Percentiles rank a stretch among this genome's conserved stretches.
Conservation (phyloP, 2,888 invertebrate species). For the Nomada lathburiana region DNA sequence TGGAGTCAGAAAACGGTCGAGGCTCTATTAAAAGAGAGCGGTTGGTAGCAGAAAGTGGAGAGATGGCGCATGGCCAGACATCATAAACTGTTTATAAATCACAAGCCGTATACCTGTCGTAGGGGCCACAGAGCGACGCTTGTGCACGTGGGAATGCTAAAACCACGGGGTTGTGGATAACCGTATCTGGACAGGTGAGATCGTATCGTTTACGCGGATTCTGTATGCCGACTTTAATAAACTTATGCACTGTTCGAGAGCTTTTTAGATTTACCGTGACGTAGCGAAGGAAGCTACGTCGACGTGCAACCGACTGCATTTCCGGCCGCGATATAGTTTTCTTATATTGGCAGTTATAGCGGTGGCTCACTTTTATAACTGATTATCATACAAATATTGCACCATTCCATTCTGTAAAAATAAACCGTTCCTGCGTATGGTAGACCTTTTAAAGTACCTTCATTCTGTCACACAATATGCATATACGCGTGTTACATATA, state of each 20-base stretch:
- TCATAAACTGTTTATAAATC: conserved; percentile 74
- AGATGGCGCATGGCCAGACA: conserved; percentile 52
- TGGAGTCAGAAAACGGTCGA: conserved; percentile 71
- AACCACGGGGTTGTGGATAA: conserved; percentile 52
- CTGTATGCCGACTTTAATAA: conserved; percentile 61
- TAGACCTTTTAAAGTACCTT: too few relatives aligned
- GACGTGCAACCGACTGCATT: too few relatives aligned
- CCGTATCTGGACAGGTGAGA: conserved; percentile 69
- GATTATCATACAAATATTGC: too few relatives aligned
- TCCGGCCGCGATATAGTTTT: too few relatives aligned
- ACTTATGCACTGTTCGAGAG: conserved; percentile 39
- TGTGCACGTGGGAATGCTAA: conserved; percentile 61
- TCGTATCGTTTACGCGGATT: conserved; percentile 67
- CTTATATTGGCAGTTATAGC: too few relatives aligned
- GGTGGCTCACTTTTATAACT: too few relatives aligned
- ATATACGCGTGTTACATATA: too few relatives aligned
- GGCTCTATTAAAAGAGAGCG: conserved; percentile 69
- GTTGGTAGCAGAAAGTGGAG: conserved; percentile 57
- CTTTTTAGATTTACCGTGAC: conserved; percentile 44
- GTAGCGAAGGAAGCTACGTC: too few relatives aligned
- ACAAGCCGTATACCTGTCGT: conserved; percentile 66
- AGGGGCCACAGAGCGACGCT: conserved; percentile 52
- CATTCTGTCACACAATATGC: too few relatives aligned
- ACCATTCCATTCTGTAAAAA: too few relatives aligned
- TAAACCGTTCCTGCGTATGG: too few relatives aligned